Conservation (phyloP, 2,113 vertebrate genomes). For the Sinocyclocheilus maitianheensis region DNA sequence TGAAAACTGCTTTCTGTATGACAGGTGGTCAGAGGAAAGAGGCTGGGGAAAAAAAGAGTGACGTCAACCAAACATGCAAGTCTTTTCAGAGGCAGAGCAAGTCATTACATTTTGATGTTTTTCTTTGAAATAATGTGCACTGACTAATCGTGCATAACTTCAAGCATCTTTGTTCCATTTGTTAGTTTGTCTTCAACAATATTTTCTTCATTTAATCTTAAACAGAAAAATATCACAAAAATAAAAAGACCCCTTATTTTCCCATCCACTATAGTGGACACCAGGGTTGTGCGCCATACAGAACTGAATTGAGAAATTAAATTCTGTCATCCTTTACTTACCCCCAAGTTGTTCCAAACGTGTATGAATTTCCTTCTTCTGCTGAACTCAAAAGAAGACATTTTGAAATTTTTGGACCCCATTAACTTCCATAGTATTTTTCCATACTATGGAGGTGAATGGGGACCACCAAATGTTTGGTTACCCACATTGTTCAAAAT, state of each 20-base stretch:
- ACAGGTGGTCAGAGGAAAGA: neutral
- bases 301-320: neutral
- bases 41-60: neutral
- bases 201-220: neutral
- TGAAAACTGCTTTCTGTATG: constrained; percentile 12
- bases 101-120: neutral
- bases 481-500: too few species aligned
- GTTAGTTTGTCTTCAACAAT: neutral
- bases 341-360: neutral
- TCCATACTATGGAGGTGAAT: too few species aligned
- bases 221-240: neutral
- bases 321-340: neutral
- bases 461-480: too few species aligned
- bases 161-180: neutral
- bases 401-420: neutral
- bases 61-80: neutral
- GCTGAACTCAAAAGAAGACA: neutral
- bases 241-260: neutral
- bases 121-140: constrained; percentile 1
- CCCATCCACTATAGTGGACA: neutral
- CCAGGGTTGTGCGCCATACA: neutral
- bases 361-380: neutral
- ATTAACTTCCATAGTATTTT: too few species aligned
- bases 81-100: neutral
- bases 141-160: neutral